Evolutionary conservation across 1,140 invertebrate genomes (phyloP), one percentile per base, ranked within the genome.

Genomic region (Drosophila aff.): DNA sequence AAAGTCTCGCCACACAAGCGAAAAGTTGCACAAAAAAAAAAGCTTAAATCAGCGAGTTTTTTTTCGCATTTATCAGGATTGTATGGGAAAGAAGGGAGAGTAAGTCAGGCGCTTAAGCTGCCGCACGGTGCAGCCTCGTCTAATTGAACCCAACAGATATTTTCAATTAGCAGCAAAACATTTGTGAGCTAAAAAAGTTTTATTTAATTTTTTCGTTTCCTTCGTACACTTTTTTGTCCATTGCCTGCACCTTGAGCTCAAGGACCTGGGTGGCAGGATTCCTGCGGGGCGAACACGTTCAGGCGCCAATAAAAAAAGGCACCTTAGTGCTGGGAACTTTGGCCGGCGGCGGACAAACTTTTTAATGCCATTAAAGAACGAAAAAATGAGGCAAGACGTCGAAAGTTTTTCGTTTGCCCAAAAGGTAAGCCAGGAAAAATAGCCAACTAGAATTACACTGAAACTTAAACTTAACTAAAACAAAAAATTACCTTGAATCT

Each of bases 101-200:
- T 40, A 40, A 72, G 64, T 64, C 60, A 76, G 64, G 65, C 68
- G 82, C 71, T 86, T 76, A 86, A 83, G 73, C 75, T 63, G 83
- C 74, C 78, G 47, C 79, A 72, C 76, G 83, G 76, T 76, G 72
- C 61, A 75, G 47, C 58, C 33, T 67, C 82, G 66, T 84, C 91
- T 92, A 92, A 92, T 92, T 92, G 91, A 92, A 92, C 91, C 91
- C 91, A 91, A 92, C 91, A 92, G 91, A 92, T 92, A 92, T 92
- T 92, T 92, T 92, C 91, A 92, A 92, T 92, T 92, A 92, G 91
- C 91, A 92, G 81, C 73, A 92, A 91, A 92, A 91, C 91, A 92
- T 92, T 92, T 92, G 81, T 87, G 84, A 65, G 84, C 84, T 87
- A 87, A 89, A 87, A 87, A 87, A 87, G 60, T 87, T 89, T 90